phyloP scores from a whole-genome alignment of 2,113 vertebrate species.

The Hucho hucho region DNA sequence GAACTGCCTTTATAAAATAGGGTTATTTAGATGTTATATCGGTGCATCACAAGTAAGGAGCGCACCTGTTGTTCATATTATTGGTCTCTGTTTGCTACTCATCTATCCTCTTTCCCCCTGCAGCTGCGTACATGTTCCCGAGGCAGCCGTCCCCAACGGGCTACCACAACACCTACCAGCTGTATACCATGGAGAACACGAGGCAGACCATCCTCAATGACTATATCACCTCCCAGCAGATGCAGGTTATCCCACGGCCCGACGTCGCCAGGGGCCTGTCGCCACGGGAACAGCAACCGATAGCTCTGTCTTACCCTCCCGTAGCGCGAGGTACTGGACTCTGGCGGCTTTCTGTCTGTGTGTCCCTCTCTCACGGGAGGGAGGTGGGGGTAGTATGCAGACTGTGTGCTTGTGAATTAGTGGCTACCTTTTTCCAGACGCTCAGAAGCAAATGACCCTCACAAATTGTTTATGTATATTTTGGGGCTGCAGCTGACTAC shows the following conservation, averaged over 20 bases:
- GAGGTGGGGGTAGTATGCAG: slow-evolving; percentile 24
- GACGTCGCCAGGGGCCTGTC: slow-evolving; percentile 88
- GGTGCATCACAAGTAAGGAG: not conserved
- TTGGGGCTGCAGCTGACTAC: slow-evolving; percentile 58
- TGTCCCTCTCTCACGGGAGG: not conserved
- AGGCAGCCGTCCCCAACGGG: slow-evolving; percentile 92
- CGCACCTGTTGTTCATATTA: slow-evolving; percentile 43
- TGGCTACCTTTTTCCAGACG: slow-evolving; percentile 82
- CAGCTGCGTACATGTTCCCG: slow-evolving; percentile 91
- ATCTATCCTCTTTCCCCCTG: slow-evolving; percentile 24
- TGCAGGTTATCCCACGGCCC: slow-evolving; percentile 92
- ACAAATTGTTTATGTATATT: slow-evolving; percentile 53
- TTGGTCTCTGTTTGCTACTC: slow-evolving; percentile 6
- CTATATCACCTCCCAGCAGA: slow-evolving; percentile 99
- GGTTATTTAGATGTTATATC: no score
- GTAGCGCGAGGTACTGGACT: slow-evolving; percentile 81
- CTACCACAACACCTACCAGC: slow-evolving; percentile 95
- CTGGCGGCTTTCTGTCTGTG: not conserved
- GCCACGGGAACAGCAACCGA: slow-evolving; percentile 82
- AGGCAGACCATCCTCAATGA: slow-evolving; percentile 98
- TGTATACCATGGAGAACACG: slow-evolving; percentile 98
- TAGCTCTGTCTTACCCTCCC: slow-evolving; percentile 83
- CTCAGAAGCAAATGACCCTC: slow-evolving; percentile 81
- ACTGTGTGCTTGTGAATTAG: slow-evolving; percentile 65
- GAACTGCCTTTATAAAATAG: no score